Evolutionary conservation across 2,797 vertebrate genomes (phyloP), one percentile per base, ranked within the genome.

Genomic region (Chrysocyon brachyurus): DNA sequence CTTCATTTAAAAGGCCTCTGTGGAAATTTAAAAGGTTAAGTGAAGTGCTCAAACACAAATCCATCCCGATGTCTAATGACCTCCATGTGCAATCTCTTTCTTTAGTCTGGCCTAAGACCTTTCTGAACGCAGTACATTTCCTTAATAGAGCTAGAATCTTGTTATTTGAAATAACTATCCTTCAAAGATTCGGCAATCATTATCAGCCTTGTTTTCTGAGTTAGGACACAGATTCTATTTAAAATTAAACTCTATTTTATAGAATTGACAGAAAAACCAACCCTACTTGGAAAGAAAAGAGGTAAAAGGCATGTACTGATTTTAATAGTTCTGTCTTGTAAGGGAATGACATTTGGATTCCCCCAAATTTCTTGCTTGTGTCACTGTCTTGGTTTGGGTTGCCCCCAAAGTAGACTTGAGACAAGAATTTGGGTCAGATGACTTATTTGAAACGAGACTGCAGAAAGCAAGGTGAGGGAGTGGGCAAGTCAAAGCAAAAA

Each of bases 161-260:
- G 26, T 91, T 91, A 84, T 82, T 91, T 87, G 77, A 89, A 92
- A 84, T 84, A 92, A 94, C 17, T 57, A 87, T 59, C 28, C 72
- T 93, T 92, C 73, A 81, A 85, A 75, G 36, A 86, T 77, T 90
- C 61, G 83, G 52, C 40, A 75, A 14, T 88, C 61, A 79, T 93
- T 94, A 82, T 56, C 31, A 33, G n/a, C 54, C 52, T n/a, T 66
- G 12, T 89, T 96, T 91, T 88, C 93, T 97, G 77, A 93, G 72
- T 87, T 90, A 94, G 79, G 73, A 97, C 56, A 94, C 11, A 89
- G 70, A 97, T 86, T 93, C 64, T 95, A 83, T 46, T 96, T 85
- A 94, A 96, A 97, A 94, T 93, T 91, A 95, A 89, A 83, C 33
- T 82, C 84, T 96, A 70, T 95, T 92, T 97, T 97, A 97, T 90